Base-by-base conservation (phyloP, 1,140 invertebrate species). In the Cydia amplana region DNA sequence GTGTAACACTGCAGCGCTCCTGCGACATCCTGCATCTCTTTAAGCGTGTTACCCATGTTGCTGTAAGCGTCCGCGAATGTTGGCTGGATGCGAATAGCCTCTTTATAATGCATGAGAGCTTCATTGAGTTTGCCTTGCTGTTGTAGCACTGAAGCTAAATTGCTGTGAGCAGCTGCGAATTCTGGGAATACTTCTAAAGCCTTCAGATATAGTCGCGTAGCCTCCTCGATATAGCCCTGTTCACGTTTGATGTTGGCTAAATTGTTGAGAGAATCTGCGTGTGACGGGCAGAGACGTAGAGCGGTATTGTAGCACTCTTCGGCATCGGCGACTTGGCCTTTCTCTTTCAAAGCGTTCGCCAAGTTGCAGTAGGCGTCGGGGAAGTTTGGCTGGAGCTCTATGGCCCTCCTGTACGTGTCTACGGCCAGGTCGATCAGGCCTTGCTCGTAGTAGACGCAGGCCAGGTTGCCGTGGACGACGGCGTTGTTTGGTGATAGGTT, bases 281-380 rank as follows among this genome's bases (percentile, higher is more conserved):
- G 99, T 23, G 97, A 98, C 1, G 99, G 98, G 86, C 98, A 98
- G 3, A 99, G 93, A 23, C 97, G 94, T 4, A 99, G 93, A 1
- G 99, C 99, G 6, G 97, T 99, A 88, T 99, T 99, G 93, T 99
- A 99, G 85, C 98, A 99, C 87, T 99, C 98, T 93, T 99, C 99
- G 0, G 99, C 98, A 90, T 99, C 99, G 28, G 94, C 94, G 23
- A 99, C 98, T 93, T 97, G 95, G 79, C 98, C 98, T 88, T 99
- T 99, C 89, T 99, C 98, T 93, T 99, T 99, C 64, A 99, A 95
- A 63, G 99, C 99, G 94, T 99, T 99, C 14, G 99, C 99, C 88
- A 99, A 94, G 93, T 99, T 99, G 91, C 99, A 99, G 88, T 99
- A 99, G 1, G 99, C 99, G 95, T 99, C 99, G 16, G 99, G 99